Conservation (phyloP, 35 echinoderm and acorn worm species). For the Stichopus chloronotus region DNA sequence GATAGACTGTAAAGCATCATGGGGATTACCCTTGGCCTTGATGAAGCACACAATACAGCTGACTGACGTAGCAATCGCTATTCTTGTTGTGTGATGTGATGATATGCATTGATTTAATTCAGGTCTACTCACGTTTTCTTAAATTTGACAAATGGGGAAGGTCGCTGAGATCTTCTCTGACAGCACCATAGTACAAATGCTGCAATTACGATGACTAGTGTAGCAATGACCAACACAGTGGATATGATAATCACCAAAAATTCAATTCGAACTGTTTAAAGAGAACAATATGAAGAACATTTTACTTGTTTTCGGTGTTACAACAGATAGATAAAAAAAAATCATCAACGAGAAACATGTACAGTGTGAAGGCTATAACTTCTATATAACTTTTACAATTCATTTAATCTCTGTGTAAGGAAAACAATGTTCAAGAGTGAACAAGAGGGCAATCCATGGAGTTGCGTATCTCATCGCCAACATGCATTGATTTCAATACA, state of each 20-base stretch:
- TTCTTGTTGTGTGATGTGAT: not conserved
- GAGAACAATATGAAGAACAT: not conserved
- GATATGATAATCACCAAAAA: slow-evolving; percentile 17
- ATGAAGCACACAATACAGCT: too few relatives aligned
- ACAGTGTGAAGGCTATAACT: not conserved
- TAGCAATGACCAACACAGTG: not conserved
- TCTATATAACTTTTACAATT: not conserved
- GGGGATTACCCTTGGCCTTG: too few relatives aligned
- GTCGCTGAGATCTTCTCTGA: slow-evolving; percentile 3
- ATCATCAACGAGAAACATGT: not conserved
- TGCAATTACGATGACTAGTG: not conserved
- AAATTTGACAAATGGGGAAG: slow-evolving; percentile 7
- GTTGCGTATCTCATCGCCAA: too few relatives aligned
- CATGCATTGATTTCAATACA: too few relatives aligned
- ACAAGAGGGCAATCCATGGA: too few relatives aligned
- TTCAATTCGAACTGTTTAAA: not conserved
- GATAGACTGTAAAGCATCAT: too few relatives aligned
- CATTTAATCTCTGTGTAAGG: not conserved
- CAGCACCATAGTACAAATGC: not conserved
- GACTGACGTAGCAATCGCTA: not conserved
- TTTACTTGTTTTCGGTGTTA: not conserved
- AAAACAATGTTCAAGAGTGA: too few relatives aligned
- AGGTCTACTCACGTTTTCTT: not conserved
- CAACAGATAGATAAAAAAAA: not conserved
- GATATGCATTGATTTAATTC: not conserved